Evolutionary conservation across 2,113 vertebrate species (phyloP), one percentile per base, ranked within the genome.

Genomic region (Morphnarchus princeps): DNA sequence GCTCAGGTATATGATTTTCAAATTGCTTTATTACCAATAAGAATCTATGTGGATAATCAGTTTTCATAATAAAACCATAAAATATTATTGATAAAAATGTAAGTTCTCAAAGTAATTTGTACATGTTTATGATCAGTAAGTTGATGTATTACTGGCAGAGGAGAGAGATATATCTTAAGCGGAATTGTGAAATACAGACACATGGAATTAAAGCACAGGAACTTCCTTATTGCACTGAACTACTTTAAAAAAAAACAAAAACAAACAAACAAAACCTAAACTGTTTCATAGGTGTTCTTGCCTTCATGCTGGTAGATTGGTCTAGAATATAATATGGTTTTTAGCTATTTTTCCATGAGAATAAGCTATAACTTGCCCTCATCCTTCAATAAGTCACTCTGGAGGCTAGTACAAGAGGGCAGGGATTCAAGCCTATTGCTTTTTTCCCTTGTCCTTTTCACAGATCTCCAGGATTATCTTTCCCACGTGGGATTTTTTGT

Each of bases 211-310:
- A 74, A 92, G 59, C 25, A 40, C 9, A 28, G 47, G 16, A 79
- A 42, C 83, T 97, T 96, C 91, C 91, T 94, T 96, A 79, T 84
- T 95, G 73, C 52, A 32, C 13, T 13, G 50, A 54, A 36, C 19
- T 57, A 13, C 32, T 32, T 55, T 0, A 3, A 40, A 70, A 59
- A 36, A 58, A 10, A 42, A 3, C 3, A 42, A 8, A 29, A 59
- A 11, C 45, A 45, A 19, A 36, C 5, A 47, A 49, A 28, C 22
- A 47, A 34, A 43, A 14, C 17, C 20, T 13, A 34, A 50, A 13
- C 6, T 7, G 4, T 22, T 29, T 19, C 6, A 15, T 62, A 67
- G 40, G 24, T 57, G 12, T 63, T 72, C 38, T 71, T 74, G 55
- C 17, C 36, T 54, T 83, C 0, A 0, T 70, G 59, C 40, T 69